phyloP scores from a whole-genome alignment of 2,888 invertebrate species.

The Eupithecia insigniata region DNA sequence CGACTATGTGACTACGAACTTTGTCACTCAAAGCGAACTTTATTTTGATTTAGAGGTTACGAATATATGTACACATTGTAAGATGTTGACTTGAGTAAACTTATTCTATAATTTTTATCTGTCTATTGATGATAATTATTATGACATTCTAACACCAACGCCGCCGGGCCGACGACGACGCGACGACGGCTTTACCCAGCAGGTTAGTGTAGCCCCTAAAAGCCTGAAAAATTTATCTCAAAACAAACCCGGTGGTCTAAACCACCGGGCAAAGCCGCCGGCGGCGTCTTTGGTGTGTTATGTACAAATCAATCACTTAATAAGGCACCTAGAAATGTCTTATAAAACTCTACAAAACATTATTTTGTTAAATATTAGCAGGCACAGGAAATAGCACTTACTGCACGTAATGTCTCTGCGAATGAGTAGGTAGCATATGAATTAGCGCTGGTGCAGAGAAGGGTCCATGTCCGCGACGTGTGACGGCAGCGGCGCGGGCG shows the following conservation, averaged over 20 bases:
- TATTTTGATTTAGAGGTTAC: neutral
- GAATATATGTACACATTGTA: neutral
- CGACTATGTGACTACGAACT: slow-evolving; percentile 11
- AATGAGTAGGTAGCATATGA: slow-evolving; percentile 86
- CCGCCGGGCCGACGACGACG: too few relatives aligned
- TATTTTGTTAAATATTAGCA: neutral
- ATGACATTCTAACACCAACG: too few relatives aligned
- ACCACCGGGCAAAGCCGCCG: too few relatives aligned
- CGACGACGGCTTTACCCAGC: too few relatives aligned
- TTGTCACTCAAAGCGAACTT: neutral
- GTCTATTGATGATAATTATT: too few relatives aligned
- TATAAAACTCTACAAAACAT: neutral
- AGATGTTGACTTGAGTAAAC: neutral
- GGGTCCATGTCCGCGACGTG: slow-evolving; percentile 94
- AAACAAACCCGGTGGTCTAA: too few relatives aligned
- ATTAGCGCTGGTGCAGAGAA: slow-evolving; percentile 91
- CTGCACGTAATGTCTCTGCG: slow-evolving; percentile 79
- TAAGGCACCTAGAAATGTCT: neutral
- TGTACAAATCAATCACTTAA: neutral
- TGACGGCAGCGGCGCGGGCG: slow-evolving; percentile 95
- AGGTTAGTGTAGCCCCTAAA: too few relatives aligned
- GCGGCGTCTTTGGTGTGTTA: too few relatives aligned
- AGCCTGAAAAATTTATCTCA: too few relatives aligned
- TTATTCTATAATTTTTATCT: neutral
- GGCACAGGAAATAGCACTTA: slow-evolving; percentile 45